Conservation (phyloP, 2,113 vertebrate species). For the Regulus satrapa region DNA sequence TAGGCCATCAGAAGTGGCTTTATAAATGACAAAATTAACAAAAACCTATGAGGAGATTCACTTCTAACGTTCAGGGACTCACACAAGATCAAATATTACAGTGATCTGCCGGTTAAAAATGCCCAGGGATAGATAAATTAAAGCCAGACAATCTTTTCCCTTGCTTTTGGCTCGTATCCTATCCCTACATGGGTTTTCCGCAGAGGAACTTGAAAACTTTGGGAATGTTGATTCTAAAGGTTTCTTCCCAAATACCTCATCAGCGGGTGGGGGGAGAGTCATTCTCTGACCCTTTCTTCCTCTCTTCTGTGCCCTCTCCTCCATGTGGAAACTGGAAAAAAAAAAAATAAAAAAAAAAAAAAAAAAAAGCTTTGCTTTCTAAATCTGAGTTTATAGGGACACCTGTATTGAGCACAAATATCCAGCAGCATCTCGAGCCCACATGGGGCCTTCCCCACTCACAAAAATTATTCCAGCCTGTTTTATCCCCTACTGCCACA, state of each 20-base stretch:
- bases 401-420: background rate
- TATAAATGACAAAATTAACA: conserved; percentile 2
- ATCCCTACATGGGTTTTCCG: conserved; percentile 41
- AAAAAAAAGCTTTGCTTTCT: background rate
- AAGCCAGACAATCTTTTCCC: conserved; percentile 44
- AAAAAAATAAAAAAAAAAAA: background rate
- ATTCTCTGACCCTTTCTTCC: background rate
- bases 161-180: conserved; percentile 16
- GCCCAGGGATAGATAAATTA: conserved; percentile 43
- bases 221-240: conserved; percentile 49
- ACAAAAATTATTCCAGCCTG: background rate
- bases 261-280: background rate
- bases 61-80: background rate
- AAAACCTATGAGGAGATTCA: background rate
- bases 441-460: background rate
- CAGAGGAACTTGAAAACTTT: conserved; percentile 37
- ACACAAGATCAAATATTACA: background rate
- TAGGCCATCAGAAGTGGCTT: background rate
- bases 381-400: background rate
- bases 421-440: background rate
- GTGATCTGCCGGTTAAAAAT: conserved; percentile 26
- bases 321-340: background rate
- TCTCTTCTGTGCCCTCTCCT: background rate
- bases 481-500: background rate
- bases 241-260: conserved; percentile 50